These are phyloP conservation scores for Eilema caniola DNA, from an alignment of 2,888 invertebrate species.

Conservation along the genomic window DNA sequence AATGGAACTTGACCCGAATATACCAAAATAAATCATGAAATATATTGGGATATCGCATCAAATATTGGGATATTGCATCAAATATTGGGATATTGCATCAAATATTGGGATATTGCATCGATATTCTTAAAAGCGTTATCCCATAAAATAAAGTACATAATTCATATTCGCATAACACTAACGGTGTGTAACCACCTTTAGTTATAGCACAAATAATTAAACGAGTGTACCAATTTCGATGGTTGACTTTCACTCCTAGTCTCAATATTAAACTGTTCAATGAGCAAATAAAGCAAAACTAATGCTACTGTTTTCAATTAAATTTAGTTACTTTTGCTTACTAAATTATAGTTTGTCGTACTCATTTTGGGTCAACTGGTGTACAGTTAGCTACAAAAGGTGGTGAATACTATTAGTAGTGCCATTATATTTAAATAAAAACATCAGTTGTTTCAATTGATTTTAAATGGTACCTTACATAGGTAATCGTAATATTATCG, in stretches of 20 bases:
- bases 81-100: not conserved
- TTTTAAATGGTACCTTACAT: too few species aligned
- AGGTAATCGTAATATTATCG: too few species aligned
- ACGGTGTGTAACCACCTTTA: constrained; percentile 36
- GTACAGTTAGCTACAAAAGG: not conserved
- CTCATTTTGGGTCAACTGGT: not conserved
- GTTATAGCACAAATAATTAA: constrained; percentile 21
- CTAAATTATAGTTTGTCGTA: not conserved
- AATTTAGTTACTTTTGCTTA: not conserved
- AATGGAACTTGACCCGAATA: too few species aligned
- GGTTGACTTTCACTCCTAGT: constrained; percentile 3
- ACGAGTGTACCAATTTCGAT: not conserved
- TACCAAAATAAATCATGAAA: too few species aligned
- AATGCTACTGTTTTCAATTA: not conserved
- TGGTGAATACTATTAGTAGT: not conserved
- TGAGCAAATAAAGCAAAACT: not conserved
- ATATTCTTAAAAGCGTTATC: not conserved
- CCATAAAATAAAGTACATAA: constrained; percentile 3
- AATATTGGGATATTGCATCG: not conserved
- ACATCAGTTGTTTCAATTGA: too few species aligned
- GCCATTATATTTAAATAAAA: too few species aligned
- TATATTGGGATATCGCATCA: too few species aligned
- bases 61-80: too few species aligned
- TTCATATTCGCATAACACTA: constrained; percentile 28
- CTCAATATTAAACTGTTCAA: not conserved